Percentiles rank a stretch among this genome's conserved stretches.
Conservation (phyloP, 2,797 vertebrate species). For the Parotocinclus haroldoi region DNA sequence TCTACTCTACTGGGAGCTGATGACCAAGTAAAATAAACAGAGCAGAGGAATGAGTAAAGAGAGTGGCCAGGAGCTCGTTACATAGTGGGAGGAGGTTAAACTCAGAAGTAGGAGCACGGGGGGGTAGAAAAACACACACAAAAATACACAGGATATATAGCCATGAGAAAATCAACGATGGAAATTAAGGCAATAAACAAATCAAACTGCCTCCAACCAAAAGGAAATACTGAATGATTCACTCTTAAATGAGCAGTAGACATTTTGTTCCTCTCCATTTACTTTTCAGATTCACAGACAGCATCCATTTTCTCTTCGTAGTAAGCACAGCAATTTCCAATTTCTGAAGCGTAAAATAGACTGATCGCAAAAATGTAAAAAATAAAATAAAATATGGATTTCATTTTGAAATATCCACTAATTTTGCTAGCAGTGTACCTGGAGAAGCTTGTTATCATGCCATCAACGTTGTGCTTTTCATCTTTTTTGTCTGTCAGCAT, state of each 20-base stretch:
- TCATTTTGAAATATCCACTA: too few relatives aligned
- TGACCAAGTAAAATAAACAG: slow-evolving; percentile 80
- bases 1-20: slow-evolving; percentile 66
- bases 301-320: too few relatives aligned
- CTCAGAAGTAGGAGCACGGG: slow-evolving; percentile 46
- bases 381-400: too few relatives aligned
- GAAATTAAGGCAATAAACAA: slow-evolving; percentile 33
- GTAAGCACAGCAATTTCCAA: slow-evolving; percentile 2
- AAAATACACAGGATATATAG: slow-evolving; percentile 39
- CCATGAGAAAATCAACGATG: slow-evolving; percentile 28
- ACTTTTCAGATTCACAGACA: too few relatives aligned
- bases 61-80: slow-evolving; percentile 54
- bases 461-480: slow-evolving; percentile 47
- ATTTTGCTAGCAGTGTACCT: too few relatives aligned
- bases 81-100: slow-evolving; percentile 57
- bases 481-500: slow-evolving; percentile 26
- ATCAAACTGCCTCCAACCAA: too few relatives aligned
- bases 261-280: too few relatives aligned
- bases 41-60: slow-evolving; percentile 56
- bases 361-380: too few relatives aligned
- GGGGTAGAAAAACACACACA: slow-evolving; percentile 38
- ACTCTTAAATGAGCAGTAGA: too few relatives aligned
- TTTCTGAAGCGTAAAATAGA: background rate
- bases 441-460: slow-evolving; percentile 2
- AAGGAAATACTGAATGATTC: too few relatives aligned